Evolutionary conservation across 2,888 invertebrate species (phyloP), one percentile per base, ranked within the genome.

Genomic region (Watsonalla cultraria): DNA sequence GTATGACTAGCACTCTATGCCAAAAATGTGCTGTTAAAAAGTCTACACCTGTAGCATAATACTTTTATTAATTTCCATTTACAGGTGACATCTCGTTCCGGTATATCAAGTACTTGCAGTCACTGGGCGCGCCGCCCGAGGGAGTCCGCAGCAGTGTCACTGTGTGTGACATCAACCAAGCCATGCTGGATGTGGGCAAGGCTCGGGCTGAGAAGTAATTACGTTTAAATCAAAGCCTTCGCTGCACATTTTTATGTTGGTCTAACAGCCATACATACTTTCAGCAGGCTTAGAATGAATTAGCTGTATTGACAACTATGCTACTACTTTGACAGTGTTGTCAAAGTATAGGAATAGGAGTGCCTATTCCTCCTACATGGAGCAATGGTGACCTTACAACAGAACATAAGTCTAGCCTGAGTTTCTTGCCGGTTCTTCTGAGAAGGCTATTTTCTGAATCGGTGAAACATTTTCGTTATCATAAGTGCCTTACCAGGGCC

Each of bases 181-280:
- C 95, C 57, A 99, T 99, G 99, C 80, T 99, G 51, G 94, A 97
- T 70, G 98, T 98, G 6, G 99, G 99, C 1, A 93, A 94, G 83
- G 76, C 86, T 42, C 92, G 97, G 74, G 96, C 97, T 0, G 76
- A 92, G 69, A 82, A 91, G 91, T 89, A 92, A 33, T 11, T 45
- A 46, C 46, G 0, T 15, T 46, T n/a, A 0, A 47, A 5, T 7
- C 1, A 0, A 45, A 45, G 45, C 4, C 11, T 11, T 9, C 1
- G 0, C 2, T 42, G 11, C 42, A 1, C 42, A 42, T 11, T 9
- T 42, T 42, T 42, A 42, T 9, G 2, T 42, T 42, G 2, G 42
- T 5, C 11, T 4, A n/a, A n/a, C n/a, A n/a, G n/a, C n/a, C n/a
- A 42, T 42, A 42, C 42, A 42, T 2, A 42, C 4, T 24, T 24